phyloP scores from a whole-genome alignment of 2,113 vertebrate genomes.

The Aplodontia rufa region DNA sequence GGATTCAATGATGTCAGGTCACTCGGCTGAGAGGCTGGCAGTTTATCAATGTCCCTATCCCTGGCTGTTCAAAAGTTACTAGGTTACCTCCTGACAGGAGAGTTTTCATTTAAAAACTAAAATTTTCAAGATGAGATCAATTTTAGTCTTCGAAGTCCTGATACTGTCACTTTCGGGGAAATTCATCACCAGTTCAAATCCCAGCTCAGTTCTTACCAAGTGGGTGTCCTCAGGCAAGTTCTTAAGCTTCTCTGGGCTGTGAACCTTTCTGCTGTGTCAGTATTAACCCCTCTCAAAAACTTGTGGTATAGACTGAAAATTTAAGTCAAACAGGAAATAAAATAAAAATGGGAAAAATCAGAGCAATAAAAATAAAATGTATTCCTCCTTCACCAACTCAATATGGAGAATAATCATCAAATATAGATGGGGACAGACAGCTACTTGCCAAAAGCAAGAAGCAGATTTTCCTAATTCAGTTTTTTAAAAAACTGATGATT shows the following conservation, averaged over 20 bases:
- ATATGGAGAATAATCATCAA: not conserved
- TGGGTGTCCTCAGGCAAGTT: conserved; percentile 31
- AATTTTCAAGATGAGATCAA: conserved; percentile 47
- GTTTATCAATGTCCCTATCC: conserved; percentile 11
- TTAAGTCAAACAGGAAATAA: conserved; percentile 38
- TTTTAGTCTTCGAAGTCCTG: not conserved
- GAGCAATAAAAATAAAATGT: not conserved
- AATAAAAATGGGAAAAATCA: conserved; percentile 21
- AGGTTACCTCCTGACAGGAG: not conserved
- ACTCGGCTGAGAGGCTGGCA: not conserved
- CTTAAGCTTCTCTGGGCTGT: not conserved
- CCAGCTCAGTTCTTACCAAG: not conserved
- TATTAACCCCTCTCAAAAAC: not conserved
- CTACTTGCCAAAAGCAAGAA: not conserved
- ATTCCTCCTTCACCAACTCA: not conserved
- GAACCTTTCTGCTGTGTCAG: not conserved
- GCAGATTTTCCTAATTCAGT: not conserved
- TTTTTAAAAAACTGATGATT: not conserved
- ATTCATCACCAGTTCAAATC: conserved; percentile 15
- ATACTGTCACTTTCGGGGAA: conserved; percentile 53
- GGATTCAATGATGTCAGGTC: not conserved
- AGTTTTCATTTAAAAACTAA: not conserved
- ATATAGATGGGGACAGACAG: not conserved
- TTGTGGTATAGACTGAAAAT: not conserved
- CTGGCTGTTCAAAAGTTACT: conserved; percentile 8